phyloP scores from a whole-genome alignment of 2,797 vertebrate species.

The Spheniscus humboldti region DNA sequence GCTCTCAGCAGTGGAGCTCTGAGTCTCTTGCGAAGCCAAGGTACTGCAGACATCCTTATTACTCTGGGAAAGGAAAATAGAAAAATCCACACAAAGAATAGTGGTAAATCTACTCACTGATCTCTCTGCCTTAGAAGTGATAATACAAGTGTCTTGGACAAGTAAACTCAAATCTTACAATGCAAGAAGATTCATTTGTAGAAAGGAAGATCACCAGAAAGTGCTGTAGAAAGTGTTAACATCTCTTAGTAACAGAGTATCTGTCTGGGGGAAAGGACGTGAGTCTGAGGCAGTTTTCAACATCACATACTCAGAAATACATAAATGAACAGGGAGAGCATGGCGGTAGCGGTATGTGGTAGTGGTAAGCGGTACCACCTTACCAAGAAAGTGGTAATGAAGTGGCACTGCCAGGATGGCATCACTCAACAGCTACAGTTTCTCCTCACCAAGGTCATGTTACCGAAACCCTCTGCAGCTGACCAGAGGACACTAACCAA shows the following conservation, averaged over 20 bases:
- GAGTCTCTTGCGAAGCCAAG: neutral
- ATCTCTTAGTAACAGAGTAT: neutral
- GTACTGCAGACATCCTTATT: neutral
- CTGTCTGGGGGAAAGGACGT: neutral
- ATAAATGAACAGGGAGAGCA: neutral
- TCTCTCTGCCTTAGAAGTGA: neutral
- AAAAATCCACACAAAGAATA: neutral
- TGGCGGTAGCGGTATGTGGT: neutral
- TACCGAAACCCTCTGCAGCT: neutral
- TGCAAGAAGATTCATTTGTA: neutral
- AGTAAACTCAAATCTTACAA: neutral
- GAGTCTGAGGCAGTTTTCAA: neutral
- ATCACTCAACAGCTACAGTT: neutral
- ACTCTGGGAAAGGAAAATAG: neutral
- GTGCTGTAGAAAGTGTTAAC: neutral
- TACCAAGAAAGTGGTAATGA: neutral
- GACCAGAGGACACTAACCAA: neutral
- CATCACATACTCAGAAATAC: neutral
- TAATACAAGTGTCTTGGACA: neutral
- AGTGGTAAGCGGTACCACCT: no score
- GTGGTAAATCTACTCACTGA: neutral
- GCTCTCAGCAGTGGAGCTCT: neutral
- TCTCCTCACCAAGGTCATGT: neutral
- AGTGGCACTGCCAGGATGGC: neutral
- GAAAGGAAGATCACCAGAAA: neutral